Conservation (phyloP, 2,888 invertebrate genomes). For the Disparrhopalites patrizii region DNA sequence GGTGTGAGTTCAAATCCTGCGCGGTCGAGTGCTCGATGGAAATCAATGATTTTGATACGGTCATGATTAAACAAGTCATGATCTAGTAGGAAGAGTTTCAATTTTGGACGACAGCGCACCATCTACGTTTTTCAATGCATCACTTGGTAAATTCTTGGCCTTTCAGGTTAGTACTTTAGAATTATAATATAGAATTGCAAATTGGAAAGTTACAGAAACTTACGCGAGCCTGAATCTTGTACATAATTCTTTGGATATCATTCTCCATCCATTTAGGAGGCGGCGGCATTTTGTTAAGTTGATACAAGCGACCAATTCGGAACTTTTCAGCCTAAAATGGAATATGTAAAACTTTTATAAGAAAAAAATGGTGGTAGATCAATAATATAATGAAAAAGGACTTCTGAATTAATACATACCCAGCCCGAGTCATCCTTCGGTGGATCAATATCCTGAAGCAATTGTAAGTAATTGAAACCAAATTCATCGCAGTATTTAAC, state of each 20-base stretch:
- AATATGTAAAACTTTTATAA: conserved; percentile 3
- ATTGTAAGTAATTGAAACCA: conserved; percentile 69
- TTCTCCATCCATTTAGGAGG: conserved; percentile 46
- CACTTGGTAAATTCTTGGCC: neutral
- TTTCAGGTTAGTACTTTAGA: neutral
- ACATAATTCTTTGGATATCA: conserved; percentile 47
- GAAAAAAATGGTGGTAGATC: neutral
- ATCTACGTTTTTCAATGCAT: conserved; percentile 31
- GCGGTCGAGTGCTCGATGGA: conserved; percentile 65
- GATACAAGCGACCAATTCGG: conserved; percentile 43
- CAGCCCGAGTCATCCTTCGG: conserved; percentile 50
- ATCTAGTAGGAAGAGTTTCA: conserved; percentile 41
- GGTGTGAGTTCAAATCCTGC: conserved; percentile 64
- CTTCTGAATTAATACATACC: conserved; percentile 30
- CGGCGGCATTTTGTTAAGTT: conserved; percentile 37
- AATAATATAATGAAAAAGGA: neutral
- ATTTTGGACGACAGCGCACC: conserved; percentile 41
- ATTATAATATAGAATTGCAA: no score
- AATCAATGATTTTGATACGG: conserved; percentile 55
- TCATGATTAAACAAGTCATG: conserved; percentile 43
- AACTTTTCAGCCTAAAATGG: conserved; percentile 36
- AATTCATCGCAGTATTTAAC: conserved; percentile 67
- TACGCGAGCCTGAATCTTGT: conserved; percentile 47
- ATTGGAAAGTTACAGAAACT: no score
- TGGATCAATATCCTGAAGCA: conserved; percentile 64